Base-by-base conservation (phyloP, 2,888 invertebrate species). In the Aquatica leii region DNA sequence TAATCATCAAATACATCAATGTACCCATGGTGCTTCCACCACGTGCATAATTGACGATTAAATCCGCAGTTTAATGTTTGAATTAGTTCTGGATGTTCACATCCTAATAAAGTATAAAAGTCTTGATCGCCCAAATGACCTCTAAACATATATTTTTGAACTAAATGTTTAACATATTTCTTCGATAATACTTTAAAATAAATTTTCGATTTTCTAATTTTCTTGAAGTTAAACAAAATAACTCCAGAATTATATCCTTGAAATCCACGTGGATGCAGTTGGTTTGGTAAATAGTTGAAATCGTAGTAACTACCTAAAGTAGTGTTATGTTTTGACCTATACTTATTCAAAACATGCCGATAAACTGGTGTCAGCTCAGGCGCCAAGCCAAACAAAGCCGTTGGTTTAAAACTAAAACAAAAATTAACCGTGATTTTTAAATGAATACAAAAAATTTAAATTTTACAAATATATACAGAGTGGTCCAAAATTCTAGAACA, bases 181-280 rank as follows among this genome's bases (percentile, higher is more conserved):
- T 84, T 83, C 21, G 82, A 83, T 14, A 89, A 80, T 50, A 89
- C 82, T 48, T 84, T 80, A 66, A 85, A 82, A 73, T 90, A 92
- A 12, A 85, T 77, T 21, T 80, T 75, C 0, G 91, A 91, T 54
- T 84, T 80, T 65, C 92, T 82, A 79, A 92, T 86, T 69, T 85
- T 85, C 52, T 88, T 84, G 34, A 94, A 82, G 75, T 90, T 84
- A 50, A 94, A 82, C 41, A 94, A 82, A 34, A 94, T 84, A 1
- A 94, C 90, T 5, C 93, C 94, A 69, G 91, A 92, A 80, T 94
- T 94, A 71, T 90, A 89, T 1, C 94, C 93, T n/a, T 91, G 89
- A 74, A 86, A 88, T 1, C 89, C 89, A 8, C 78, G 78, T 1
- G 79, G 78, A 65, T 82, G 80, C 9, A 64, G 54, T 34, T 43